Conservation (phyloP, 2,797 vertebrate genomes). For the Nothura maculosa region DNA sequence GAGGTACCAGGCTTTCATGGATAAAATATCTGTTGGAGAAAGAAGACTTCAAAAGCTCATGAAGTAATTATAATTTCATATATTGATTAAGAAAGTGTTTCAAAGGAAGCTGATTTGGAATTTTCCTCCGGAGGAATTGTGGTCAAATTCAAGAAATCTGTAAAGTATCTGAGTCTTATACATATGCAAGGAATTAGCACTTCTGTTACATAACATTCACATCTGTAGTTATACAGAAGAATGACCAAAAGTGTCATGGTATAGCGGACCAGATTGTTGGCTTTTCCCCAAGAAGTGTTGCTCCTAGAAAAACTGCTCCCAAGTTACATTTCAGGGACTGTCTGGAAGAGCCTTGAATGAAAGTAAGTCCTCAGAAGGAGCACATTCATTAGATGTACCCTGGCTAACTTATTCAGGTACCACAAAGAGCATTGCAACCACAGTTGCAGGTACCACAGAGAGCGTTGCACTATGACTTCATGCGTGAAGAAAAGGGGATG, state of each 20-base stretch:
- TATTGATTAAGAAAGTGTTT: slow-evolving; percentile 33
- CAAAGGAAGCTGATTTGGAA: not conserved
- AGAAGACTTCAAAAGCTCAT: not conserved
- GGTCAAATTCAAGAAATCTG: not conserved
- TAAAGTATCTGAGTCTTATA: not conserved
- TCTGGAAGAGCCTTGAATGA: not conserved
- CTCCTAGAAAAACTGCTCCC: not conserved
- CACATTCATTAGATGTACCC: not conserved
- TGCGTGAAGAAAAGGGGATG: not conserved
- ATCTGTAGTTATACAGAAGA: not conserved
- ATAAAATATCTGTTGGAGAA: slow-evolving; percentile 23
- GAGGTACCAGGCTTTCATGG: not conserved
- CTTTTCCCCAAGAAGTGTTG: not conserved
- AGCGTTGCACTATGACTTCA: not conserved
- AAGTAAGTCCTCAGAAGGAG: not conserved
- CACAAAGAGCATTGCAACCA: not conserved
- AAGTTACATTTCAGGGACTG: not conserved
- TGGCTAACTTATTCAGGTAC: not conserved
- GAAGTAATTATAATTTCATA: not conserved
- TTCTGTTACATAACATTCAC: not conserved
- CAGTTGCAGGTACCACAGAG: not conserved
- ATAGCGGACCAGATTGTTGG: accelerated
- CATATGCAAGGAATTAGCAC: not conserved
- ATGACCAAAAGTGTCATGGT: not conserved
- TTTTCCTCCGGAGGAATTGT: too few species aligned